A percentile compares a stretch with the other conserved stretches of the same genome.
phyloP scores from a whole-genome alignment of 2,888 invertebrate genomes.

The Mycalesis mineus region DNA sequence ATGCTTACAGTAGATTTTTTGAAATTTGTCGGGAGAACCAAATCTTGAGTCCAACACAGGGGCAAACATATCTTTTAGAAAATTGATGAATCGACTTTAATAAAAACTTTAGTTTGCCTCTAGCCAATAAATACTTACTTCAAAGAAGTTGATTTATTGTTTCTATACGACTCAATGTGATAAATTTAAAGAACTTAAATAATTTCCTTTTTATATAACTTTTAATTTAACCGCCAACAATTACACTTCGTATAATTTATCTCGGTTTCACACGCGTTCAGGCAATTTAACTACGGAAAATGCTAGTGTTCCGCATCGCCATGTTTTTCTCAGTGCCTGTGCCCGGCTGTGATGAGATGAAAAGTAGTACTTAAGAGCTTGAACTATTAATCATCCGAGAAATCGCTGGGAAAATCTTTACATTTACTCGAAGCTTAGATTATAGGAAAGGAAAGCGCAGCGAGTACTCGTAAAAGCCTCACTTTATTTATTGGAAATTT shows the following conservation, averaged over 20 bases:
- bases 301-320: conserved; percentile 13
- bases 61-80: too few species aligned
- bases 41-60: too few species aligned
- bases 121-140: too few species aligned
- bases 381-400: conserved; percentile 15
- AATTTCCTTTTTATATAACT: conserved; percentile 4
- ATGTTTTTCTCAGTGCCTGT: conserved; percentile 4
- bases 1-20: too few species aligned
- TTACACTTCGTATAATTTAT: conserved; percentile 7
- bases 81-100: too few species aligned
- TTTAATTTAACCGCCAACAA: conserved; percentile 7
- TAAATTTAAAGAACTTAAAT: neutral
- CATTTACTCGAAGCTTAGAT: neutral
- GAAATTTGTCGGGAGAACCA: too few species aligned
- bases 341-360: conserved; percentile 5
- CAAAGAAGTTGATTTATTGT: too few species aligned
- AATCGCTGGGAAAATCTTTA: conserved; percentile 21
- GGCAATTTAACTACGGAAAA: conserved; percentile 8
- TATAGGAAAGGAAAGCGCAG: neutral
- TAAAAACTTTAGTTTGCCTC: too few species aligned
- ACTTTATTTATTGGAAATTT: too few species aligned
- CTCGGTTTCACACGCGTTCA: conserved; percentile 11
- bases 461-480: neutral
- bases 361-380: conserved; percentile 6
- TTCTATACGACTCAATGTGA: neutral